phyloP scores from a whole-genome alignment of 2,113 vertebrate genomes.

The Sander lucioperca region DNA sequence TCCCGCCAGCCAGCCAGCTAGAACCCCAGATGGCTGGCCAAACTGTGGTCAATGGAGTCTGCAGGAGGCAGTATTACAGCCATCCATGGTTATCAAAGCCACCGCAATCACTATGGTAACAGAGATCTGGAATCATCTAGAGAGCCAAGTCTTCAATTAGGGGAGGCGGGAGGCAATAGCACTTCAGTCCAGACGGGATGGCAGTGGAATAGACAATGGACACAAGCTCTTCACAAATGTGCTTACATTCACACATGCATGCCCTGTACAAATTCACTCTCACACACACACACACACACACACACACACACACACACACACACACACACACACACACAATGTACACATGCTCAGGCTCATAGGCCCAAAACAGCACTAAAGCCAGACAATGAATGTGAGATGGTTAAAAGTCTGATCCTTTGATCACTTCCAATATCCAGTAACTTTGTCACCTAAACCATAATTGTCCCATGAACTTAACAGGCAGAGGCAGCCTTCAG shows the following conservation, averaged over 20 bases:
- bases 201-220: constrained; percentile 31
- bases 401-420: constrained; percentile 70
- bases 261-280: neutral
- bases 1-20: constrained; percentile 43
- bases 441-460: constrained; percentile 81
- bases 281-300: neutral
- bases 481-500: constrained; percentile 68
- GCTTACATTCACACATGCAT: constrained; percentile 5
- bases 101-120: constrained; percentile 63
- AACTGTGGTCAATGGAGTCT: constrained; percentile 65
- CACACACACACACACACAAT: neutral
- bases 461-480: constrained; percentile 82
- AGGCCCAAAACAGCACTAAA: constrained; percentile 61
- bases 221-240: constrained; percentile 24
- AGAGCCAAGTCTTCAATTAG: constrained; percentile 65
- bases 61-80: constrained; percentile 61
- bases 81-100: constrained; percentile 65
- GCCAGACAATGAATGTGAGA: constrained; percentile 69
- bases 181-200: neutral
- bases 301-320: too few relatives aligned
- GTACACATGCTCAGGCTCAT: neutral
- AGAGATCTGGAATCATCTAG: constrained; percentile 63
- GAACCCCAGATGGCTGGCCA: constrained; percentile 64
- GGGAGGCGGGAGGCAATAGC: constrained; percentile 44
- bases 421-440: constrained; percentile 80